Percentiles rank a stretch among this genome's conserved stretches.
These are phyloP conservation scores for Salvator merianae DNA, from an alignment of 2,113 vertebrate species.

Conservation along the genomic window DNA sequence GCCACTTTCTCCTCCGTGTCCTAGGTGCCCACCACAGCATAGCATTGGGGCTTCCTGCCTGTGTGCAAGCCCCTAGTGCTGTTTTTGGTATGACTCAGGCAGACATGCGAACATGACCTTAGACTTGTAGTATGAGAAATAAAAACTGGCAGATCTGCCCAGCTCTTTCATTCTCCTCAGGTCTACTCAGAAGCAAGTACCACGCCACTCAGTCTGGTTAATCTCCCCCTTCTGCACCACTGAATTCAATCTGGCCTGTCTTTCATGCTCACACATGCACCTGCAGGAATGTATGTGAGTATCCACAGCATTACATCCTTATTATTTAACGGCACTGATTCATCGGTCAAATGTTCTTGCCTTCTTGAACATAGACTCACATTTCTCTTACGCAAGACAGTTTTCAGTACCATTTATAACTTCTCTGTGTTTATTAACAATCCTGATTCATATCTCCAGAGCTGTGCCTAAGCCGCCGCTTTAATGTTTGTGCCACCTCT, in stretches of 20 bases:
- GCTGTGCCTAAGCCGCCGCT: background rate
- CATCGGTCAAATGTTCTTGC: background rate
- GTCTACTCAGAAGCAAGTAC: background rate
- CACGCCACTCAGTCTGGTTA: too few relatives aligned
- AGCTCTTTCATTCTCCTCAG: background rate
- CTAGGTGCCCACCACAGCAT: too few relatives aligned
- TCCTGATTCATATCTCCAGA: background rate
- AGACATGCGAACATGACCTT: too few relatives aligned
- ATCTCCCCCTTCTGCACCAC: too few relatives aligned
- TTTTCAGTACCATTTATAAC: background rate
- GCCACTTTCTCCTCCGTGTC: too few relatives aligned
- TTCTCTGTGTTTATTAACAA: constrained; percentile 6
- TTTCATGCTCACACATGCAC: too few relatives aligned
- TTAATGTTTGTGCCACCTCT: constrained; percentile 10
- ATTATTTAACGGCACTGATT: background rate
- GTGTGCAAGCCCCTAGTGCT: too few relatives aligned
- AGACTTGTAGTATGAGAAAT: too few relatives aligned
- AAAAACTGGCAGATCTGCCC: too few relatives aligned
- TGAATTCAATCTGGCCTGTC: background rate
- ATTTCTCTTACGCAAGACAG: background rate
- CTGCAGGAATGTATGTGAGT: background rate
- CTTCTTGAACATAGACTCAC: background rate
- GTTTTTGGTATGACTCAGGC: too few relatives aligned
- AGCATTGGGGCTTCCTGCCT: too few relatives aligned
- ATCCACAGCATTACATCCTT: background rate